Evolutionary conservation across 2,113 vertebrate genomes (phyloP).

Genomic region (Aptenodytes patagonicus): DNA sequence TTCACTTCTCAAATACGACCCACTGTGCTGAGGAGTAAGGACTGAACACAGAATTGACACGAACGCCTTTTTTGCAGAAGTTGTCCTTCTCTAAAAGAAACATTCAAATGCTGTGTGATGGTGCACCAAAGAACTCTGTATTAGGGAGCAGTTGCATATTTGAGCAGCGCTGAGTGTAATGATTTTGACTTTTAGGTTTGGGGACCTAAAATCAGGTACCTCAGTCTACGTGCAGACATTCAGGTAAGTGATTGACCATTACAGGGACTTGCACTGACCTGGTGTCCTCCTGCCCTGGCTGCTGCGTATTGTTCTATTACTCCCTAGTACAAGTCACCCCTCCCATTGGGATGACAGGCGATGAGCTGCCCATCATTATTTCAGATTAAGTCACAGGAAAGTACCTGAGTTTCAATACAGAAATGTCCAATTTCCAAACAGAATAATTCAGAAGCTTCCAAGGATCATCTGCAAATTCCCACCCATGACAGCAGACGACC

Average conservation of each 20-base stretch:
- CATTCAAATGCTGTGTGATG: background rate
- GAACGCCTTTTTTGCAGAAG: background rate
- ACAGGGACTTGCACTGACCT: background rate
- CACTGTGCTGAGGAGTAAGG: accelerated
- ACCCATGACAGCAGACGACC: background rate
- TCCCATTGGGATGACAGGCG: background rate
- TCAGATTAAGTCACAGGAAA: background rate
- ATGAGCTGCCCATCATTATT: background rate
- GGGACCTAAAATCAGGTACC: background rate
- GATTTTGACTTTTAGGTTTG: background rate
- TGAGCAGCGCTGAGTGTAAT: no score
- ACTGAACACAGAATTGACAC: accelerated
- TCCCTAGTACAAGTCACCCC: background rate
- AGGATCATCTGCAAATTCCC: no score
- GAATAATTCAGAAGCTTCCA: background rate
- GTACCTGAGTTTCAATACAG: background rate
- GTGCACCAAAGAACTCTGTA: no score
- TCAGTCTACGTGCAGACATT: background rate
- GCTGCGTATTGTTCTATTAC: accelerated
- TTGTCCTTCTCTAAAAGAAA: background rate
- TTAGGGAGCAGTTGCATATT: background rate
- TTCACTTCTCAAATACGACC: accelerated
- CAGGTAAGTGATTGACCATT: accelerated
- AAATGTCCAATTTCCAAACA: background rate
- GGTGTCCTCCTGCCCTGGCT: background rate